A percentile compares a stretch with the other conserved stretches of the same genome.
Evolutionary conservation across 2,797 vertebrate species (phyloP).

Genomic region (Apogon hyalosoma): DNA sequence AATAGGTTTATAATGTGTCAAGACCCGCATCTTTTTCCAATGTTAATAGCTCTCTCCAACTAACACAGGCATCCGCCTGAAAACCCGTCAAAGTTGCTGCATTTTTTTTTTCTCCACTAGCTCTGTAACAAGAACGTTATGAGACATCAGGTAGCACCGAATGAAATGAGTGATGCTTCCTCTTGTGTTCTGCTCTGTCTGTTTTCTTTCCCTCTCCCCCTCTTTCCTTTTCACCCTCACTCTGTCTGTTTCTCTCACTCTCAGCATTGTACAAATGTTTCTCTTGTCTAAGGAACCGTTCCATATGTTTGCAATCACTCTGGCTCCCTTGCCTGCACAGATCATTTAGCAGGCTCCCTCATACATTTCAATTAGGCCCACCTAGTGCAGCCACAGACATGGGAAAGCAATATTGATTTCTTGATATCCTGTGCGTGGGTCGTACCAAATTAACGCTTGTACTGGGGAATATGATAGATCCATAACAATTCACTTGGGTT

Average conservation of each 20-base stretch:
- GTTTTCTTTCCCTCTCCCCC: conserved; percentile 10
- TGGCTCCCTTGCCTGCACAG: conserved; percentile 75
- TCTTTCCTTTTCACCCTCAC: conserved; percentile 30
- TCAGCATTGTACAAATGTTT: conserved; percentile 76
- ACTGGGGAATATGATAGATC: conserved; percentile 74
- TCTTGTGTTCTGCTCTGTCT: not conserved
- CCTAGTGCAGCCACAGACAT: conserved; percentile 68
- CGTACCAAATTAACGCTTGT: conserved; percentile 72
- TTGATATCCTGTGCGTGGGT: conserved; percentile 73
- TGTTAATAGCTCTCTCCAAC: conserved; percentile 30
- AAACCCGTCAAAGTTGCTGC: conserved; percentile 50
- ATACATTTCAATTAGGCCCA: conserved; percentile 84
- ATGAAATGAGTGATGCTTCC: conserved; percentile 10
- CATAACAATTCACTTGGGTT: conserved; percentile 64
- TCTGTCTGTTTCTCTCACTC: conserved; percentile 47
- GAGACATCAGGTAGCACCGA: conserved; percentile 9
- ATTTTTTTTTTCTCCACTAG: conserved; percentile 18
- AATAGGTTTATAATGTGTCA: conserved; percentile 59
- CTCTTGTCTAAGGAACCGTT: conserved; percentile 80
- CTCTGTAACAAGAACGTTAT: conserved; percentile 35
- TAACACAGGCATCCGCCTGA: conserved; percentile 38
- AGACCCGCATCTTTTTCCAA: conserved; percentile 27
- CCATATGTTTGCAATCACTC: conserved; percentile 82
- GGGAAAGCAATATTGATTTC: conserved; percentile 79
- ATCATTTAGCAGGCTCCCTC: conserved; percentile 80